These are phyloP conservation scores for Tyrophagus putrescentiae DNA, from an alignment of 1,140 invertebrate genomes.

Conservation along the genomic window DNA sequence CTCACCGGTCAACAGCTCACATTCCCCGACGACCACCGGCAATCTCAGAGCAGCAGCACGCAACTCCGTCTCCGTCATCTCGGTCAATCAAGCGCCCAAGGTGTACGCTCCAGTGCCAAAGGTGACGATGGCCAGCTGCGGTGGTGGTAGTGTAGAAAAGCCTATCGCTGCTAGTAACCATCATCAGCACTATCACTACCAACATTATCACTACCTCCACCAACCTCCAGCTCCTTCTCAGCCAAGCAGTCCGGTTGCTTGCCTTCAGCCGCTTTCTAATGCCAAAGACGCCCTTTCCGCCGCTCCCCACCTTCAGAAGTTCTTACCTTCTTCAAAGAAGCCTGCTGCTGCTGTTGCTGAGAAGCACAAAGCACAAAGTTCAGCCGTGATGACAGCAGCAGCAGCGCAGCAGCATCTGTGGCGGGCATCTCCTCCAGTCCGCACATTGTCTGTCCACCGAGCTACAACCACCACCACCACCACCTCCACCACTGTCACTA, in stretches of 20 bases:
- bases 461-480: neutral
- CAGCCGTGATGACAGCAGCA: neutral
- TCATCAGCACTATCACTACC: neutral
- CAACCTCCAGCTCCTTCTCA: too few relatives aligned
- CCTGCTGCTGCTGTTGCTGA: too few relatives aligned
- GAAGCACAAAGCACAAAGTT: too few relatives aligned
- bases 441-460: neutral
- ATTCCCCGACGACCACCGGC: too few relatives aligned
- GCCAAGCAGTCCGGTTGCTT: too few relatives aligned
- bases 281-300: too few relatives aligned
- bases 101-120: slow-evolving; percentile 9
- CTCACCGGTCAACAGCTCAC: too few relatives aligned
- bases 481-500: neutral
- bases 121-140: neutral
- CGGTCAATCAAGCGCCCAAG: slow-evolving; percentile 7
- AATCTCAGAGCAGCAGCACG: neutral
- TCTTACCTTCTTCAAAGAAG: too few relatives aligned
- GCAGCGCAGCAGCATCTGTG: neutral
- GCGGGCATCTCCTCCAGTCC: neutral
- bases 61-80: neutral
- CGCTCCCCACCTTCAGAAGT: too few relatives aligned
- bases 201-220: neutral
- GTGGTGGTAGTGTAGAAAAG: neutral
- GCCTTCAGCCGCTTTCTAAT: too few relatives aligned
- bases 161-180: neutral